phyloP scores from a whole-genome alignment of 1,140 invertebrate species.

The Eufriesea mexicana region DNA sequence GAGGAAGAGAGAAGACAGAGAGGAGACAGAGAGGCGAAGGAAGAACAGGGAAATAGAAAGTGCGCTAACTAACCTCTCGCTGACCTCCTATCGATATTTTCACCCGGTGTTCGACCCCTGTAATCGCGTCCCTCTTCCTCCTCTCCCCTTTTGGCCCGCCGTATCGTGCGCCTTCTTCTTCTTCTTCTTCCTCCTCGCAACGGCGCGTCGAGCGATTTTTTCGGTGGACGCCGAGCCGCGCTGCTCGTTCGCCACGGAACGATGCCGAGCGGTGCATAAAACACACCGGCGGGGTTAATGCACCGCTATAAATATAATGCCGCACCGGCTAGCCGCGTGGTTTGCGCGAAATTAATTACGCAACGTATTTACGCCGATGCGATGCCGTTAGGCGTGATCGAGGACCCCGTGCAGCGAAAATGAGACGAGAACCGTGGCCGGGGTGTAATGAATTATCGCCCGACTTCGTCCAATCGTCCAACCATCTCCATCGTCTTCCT shows the following conservation, averaged over 20 bases:
- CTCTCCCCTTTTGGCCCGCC: background rate
- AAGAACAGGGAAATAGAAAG: conserved; percentile 59
- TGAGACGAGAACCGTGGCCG: conserved; percentile 58
- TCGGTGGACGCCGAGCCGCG: background rate
- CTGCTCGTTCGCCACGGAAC: background rate
- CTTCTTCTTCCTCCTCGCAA: background rate
- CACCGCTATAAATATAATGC: conserved; percentile 68
- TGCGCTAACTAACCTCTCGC: conserved; percentile 65
- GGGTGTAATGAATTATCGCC: conserved; percentile 60
- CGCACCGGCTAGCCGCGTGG: conserved; percentile 39
- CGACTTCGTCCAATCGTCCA: background rate
- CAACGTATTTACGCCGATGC: conserved; percentile 70
- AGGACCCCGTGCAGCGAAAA: conserved; percentile 69
- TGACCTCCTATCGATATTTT: conserved; percentile 73
- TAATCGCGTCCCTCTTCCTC: conserved; percentile 44
- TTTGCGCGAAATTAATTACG: conserved; percentile 70
- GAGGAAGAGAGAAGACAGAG: background rate
- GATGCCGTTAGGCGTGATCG: conserved; percentile 69
- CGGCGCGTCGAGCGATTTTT: conserved; percentile 14
- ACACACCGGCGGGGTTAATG: conserved; percentile 63
- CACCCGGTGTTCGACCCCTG: conserved; percentile 57
- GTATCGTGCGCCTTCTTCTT: background rate
- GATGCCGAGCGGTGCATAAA: conserved; percentile 55
- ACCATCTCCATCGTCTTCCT: background rate
- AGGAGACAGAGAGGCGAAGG: background rate